Base-by-base conservation (phyloP, 2,888 invertebrate species). In the Halictus ligatus region DNA sequence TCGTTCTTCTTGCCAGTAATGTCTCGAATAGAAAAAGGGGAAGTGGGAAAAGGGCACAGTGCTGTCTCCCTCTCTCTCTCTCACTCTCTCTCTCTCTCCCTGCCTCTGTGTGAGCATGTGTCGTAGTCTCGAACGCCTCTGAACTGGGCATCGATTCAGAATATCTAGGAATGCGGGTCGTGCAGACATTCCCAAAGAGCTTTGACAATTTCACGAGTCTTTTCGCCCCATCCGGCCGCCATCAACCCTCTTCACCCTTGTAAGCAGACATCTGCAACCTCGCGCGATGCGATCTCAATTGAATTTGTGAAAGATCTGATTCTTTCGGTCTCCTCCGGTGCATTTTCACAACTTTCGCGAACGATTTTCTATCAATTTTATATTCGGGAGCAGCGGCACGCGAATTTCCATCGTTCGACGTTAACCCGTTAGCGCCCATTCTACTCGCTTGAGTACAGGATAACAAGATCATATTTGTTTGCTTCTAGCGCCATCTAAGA, bases 171-270 rank as follows among this genome's bases (percentile, higher is more conserved):
- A 89, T 88, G 84, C 90, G 89, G 88, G 88, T 88, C 83, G 88
- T 84, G 86, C 85, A 87, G 89, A 91, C 88, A 89, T 90, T 89
- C 90, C 89, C 86, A 89, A 90, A 91, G 86, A 84, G 88, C 92
- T 92, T 91, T 90, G 90, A 92, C 90, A 90, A 91, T 93, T 92
- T 89, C 83, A 75, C 88, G 48, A 76, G 73, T 85, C 89, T 87
- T 85, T 84, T 75, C 71, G 75, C 75, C 77, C 71, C 73, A 75
- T 80, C 82, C 80, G 25, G 69, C 64, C 77, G 71, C n/a, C 76
- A 75, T 67, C 74, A 75, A 71, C 64, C 69, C n/a, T n/a, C 78
- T 75, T 69, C 67, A 60, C 29, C 4, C 71, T 29, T 15, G 25
- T 15, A 40, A 60, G 25, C 50, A 46, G n/a, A 40, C 69, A 69